A percentile compares a stretch with the other conserved stretches of the same genome.
phyloP scores from a whole-genome alignment of 2,888 invertebrate genomes.

The Petrophora chlorosata region DNA sequence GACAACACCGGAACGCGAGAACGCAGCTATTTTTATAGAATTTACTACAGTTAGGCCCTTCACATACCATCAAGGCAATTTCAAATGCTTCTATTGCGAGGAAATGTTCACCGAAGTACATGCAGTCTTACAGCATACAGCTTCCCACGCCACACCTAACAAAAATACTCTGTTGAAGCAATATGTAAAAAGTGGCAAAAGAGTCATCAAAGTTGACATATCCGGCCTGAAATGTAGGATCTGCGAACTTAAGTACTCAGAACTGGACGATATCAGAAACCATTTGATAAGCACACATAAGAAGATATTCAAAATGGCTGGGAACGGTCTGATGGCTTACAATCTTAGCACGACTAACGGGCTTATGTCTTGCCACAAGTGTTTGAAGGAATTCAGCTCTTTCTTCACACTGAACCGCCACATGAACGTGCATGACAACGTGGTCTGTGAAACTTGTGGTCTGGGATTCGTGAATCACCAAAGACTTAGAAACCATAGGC shows the following conservation, averaged over 20 bases:
- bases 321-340: slow-evolving; percentile 35
- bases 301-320: slow-evolving; percentile 36
- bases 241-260: slow-evolving; percentile 30
- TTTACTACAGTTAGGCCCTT: slow-evolving; percentile 41
- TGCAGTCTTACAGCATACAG: neutral
- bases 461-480: neutral
- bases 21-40: slow-evolving; percentile 33
- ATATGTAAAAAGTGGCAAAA: slow-evolving; percentile 31
- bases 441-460: slow-evolving; percentile 69
- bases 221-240: slow-evolving; percentile 41
- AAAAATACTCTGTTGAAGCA: neutral
- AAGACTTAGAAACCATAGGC: neutral
- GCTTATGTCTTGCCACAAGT: neutral
- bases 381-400: neutral
- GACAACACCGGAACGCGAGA: slow-evolving; percentile 26
- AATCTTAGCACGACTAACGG: neutral
- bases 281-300: slow-evolving; percentile 36
- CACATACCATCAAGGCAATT: slow-evolving; percentile 10
- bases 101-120: slow-evolving; percentile 28
- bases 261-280: slow-evolving; percentile 32
- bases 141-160: neutral
- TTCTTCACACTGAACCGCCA: neutral
- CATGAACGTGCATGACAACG: slow-evolving; percentile 40
- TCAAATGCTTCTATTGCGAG: slow-evolving; percentile 44
- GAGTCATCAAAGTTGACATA: slow-evolving; percentile 43